Conservation (phyloP, 2,113 vertebrate species). For the Perccottus glenii region DNA sequence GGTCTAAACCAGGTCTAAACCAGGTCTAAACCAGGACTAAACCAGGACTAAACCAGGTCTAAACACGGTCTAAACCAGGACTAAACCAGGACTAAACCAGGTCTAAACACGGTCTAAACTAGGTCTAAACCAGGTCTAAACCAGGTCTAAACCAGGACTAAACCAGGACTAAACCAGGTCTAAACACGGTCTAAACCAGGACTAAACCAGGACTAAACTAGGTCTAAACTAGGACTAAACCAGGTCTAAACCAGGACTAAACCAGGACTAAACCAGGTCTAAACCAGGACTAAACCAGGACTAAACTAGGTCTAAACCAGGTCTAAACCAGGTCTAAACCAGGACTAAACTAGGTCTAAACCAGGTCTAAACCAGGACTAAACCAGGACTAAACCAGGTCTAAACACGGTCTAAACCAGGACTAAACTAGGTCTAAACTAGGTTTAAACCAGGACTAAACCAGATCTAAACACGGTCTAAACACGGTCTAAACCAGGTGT, state of each 20-base stretch:
- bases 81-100: too few species aligned
- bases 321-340: conserved; percentile 1
- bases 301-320: not conserved
- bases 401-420: too few species aligned
- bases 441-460: not conserved
- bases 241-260: not conserved
- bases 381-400: not conserved
- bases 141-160: too few species aligned
- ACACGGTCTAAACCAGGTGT: not conserved
- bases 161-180: too few species aligned
- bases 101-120: too few species aligned
- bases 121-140: too few species aligned
- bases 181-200: too few species aligned
- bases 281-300: not conserved
- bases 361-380: not conserved
- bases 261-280: not conserved
- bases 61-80: too few species aligned
- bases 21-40: not conserved
- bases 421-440: not conserved
- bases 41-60: not conserved
- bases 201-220: too few species aligned
- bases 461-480: not conserved
- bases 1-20: not conserved
- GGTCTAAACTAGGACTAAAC: not conserved
- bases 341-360: too few species aligned